Base-by-base conservation (phyloP, 2,113 vertebrate genomes). In the Phocoena phocoena region DNA sequence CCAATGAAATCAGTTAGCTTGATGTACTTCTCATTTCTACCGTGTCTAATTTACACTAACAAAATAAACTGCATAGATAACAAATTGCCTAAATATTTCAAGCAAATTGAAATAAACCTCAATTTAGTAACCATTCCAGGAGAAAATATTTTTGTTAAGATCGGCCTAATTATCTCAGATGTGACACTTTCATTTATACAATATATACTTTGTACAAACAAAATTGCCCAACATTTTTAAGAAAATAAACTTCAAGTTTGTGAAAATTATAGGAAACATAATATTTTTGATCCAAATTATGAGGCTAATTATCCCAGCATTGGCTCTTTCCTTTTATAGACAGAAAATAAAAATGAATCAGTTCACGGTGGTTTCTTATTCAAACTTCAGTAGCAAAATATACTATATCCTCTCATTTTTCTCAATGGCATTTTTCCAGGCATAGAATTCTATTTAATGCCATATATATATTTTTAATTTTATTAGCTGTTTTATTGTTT, bases 71-170 rank as follows among this genome's bases (percentile, higher is more conserved):
- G 26, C 15, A 28, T 41, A 74, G 11, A 41, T 87, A 71, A 70
- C 74, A 83, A 90, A 79, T 91, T 88, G 23, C 47, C 12, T 74
- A 88, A 93, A 85, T 92, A 89, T 87, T 83, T 96, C 21, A 63
- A 86, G 26, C 31, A 96, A 95, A 92, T 70, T 92, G 28, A 96
- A 97, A 73, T 81, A 96, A 92, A 76, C 65, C 6, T 93, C 36
- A 58, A 50, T 85, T 90, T 91, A 85, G 38, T 80, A 47, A 84
- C 36, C 82, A n/a, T 41, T 95, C 9, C 23, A 63, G 33, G 4
- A 74, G 14, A 88, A 97, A 97, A 95, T 80, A 96, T n/a, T 89
- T 96, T 89, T 92, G 38, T 80, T 70, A 6, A 21, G 38, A 67
- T 93, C 33, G 74, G 3, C 74, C 44, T 93, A 88, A 81, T 96